These are phyloP conservation scores for Thecocarcelia acutangulata DNA, from an alignment of 2,888 invertebrate species.

Conservation along the genomic window DNA sequence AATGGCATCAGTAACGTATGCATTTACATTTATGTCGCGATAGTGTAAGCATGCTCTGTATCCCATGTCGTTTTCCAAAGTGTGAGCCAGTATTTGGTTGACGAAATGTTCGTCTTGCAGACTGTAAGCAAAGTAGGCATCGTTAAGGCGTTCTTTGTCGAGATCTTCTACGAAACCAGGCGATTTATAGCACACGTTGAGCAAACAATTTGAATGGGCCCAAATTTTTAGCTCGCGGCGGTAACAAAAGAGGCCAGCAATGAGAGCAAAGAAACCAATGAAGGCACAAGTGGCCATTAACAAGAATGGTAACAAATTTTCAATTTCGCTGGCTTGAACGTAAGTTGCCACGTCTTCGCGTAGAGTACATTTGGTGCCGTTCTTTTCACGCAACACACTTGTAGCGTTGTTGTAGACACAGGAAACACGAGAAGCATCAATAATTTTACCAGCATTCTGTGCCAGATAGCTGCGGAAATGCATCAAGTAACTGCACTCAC, in stretches of 20 bases:
- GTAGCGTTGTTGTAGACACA: conserved; percentile 89
- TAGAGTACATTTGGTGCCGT: conserved; percentile 89
- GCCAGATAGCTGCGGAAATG: conserved; percentile 91
- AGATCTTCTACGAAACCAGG: conserved; percentile 84
- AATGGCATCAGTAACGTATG: conserved; percentile 95
- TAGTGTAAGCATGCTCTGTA: conserved; percentile 95
- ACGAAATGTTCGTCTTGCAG: conserved; percentile 96
- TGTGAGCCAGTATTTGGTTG: conserved; percentile 92
- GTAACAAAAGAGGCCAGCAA: conserved; percentile 91
- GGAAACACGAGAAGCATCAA: conserved; percentile 88
- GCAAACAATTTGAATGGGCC: conserved; percentile 92
- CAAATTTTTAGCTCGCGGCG: conserved; percentile 91
- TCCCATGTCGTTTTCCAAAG: conserved; percentile 91
- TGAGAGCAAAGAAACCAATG: conserved; percentile 88
- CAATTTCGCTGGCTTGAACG: conserved; percentile 85
- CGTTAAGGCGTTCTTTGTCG: conserved; percentile 90
- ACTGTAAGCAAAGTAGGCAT: conserved; percentile 97
- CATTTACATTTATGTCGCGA: conserved; percentile 93
- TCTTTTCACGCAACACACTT: conserved; percentile 88
- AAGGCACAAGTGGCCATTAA: conserved; percentile 90
- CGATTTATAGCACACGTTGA: conserved; percentile 90
- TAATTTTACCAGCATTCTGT: conserved; percentile 89
- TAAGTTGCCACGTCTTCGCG: conserved; percentile 86
- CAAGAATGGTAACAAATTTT: conserved; percentile 90
- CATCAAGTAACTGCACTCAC: conserved; percentile 92